Base-by-base conservation (phyloP, 1,140 invertebrate genomes). In the Drosophila bocqueti region DNA sequence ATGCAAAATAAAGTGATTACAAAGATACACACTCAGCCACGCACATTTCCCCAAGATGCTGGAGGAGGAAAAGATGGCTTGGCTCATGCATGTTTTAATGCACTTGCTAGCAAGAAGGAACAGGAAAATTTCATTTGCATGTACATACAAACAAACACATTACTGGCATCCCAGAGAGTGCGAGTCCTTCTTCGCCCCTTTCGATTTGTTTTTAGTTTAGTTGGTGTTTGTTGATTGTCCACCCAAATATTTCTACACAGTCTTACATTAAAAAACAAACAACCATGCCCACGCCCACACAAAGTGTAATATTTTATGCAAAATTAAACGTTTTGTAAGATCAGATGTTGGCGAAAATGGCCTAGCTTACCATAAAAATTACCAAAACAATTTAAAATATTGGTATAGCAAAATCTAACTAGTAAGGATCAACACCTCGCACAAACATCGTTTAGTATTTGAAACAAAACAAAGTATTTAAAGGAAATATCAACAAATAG, bases 1-100 rank as follows among this genome's bases (percentile, higher is more conserved):
- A 86, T 86, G 79, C 83, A 83, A 87, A 86, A 87, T 86, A 86
- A 86, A 86, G 83, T 86, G 83, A 86, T 87, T 86, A 86, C 83
- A 86, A 85, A 81, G 73, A 85, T 61, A 78, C 64, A 74, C 67
- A 80, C 76, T 58, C 43, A 50, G 13, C 16, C 49, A 47, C 55
- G 55, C 59, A 52, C 63, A 65, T 47, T 31, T 46, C 45, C 45
- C 38, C 50, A 43, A 65, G 54, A 54, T 21, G 60, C 63, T 47
- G 73, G 63, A 72, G 46, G 58, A 57, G 52, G 64, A 55, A 55
- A 72, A 78, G 57, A 46, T 38, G 62, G 60, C 64, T 47, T 62
- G 64, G 45, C 77, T 80, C 64, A 78, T 84, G 77, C 77, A 79
- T 83, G 71, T 83, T 84, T 81, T 78, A 84, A 84, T 84, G 82